Percentiles rank a stretch among this genome's conserved stretches.
Conservation (phyloP, 2,888 invertebrate genomes). For the Harmothoe impar region DNA sequence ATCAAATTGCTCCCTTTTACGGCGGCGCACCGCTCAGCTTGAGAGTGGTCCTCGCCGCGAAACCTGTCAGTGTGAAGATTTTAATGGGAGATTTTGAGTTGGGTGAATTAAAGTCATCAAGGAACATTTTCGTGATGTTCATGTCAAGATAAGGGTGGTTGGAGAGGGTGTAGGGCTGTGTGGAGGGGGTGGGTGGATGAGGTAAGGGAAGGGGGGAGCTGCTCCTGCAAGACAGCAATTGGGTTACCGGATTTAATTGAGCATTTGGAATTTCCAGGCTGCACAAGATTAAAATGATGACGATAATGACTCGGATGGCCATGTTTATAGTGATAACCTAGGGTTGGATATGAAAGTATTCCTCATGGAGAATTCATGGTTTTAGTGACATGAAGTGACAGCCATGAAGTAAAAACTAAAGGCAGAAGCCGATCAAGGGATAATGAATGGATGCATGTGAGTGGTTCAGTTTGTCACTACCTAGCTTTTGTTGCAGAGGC, state of each 20-base stretch:
- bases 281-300: not conserved
- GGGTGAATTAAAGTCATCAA: constrained; percentile 1
- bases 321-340: not conserved
- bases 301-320: not conserved
- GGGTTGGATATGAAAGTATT: not conserved
- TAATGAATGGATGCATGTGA: not conserved
- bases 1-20: constrained; percentile 18
- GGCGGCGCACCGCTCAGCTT: not conserved
- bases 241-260: not conserved
- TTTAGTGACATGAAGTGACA: constrained; percentile 3
- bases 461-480: constrained; percentile 29
- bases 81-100: not conserved
- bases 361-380: not conserved
- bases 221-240: not conserved
- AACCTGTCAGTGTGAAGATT: not conserved
- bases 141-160: constrained; percentile 1
- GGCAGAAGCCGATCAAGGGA: constrained; percentile 11
- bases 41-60: not conserved
- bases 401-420: not conserved
- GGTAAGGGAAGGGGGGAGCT: no score
- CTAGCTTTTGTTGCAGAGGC: constrained; percentile 23
- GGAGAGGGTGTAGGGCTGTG: not conserved
- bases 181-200: not conserved
- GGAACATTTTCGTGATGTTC: constrained; percentile 7
- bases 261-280: not conserved